Evolutionary conservation across 2,888 invertebrate genomes (phyloP).

Genomic region (Silvanus unidentatus): DNA sequence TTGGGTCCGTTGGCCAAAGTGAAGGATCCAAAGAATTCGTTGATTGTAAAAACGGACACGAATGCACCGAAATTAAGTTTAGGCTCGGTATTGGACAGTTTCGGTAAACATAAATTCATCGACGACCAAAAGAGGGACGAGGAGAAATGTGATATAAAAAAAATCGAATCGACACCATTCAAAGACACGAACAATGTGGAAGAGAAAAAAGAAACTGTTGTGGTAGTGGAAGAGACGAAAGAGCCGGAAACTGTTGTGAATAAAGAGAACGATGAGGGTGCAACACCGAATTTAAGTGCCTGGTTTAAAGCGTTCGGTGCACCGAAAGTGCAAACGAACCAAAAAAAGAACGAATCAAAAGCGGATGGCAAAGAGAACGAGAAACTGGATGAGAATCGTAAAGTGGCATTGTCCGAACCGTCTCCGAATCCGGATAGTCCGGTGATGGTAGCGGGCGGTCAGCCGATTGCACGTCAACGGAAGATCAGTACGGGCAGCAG

Average conservation of each 20-base stretch:
- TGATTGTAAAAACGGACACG: constrained; percentile 58
- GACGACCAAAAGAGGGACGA: constrained; percentile 48
- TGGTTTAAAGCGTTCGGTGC: constrained; percentile 91
- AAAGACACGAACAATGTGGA: constrained; percentile 23
- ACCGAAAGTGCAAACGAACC: constrained; percentile 60
- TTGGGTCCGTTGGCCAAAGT: constrained; percentile 52
- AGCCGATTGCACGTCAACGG: constrained; percentile 51
- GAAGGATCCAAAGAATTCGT: constrained; percentile 54
- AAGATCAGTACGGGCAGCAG: constrained; percentile 75
- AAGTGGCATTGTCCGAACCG: constrained; percentile 30
- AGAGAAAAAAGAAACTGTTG: constrained; percentile 34
- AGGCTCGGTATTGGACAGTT: constrained; percentile 74
- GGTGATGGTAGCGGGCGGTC: constrained; percentile 43
- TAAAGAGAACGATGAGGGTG: constrained; percentile 32
- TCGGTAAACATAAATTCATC: constrained; percentile 63
- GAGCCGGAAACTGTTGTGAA: not conserved
- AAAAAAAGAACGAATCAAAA: constrained; percentile 57
- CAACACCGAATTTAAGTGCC: constrained; percentile 80
- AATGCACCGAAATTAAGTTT: constrained; percentile 76
- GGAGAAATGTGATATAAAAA: constrained; percentile 23
- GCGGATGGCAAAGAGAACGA: constrained; percentile 43
- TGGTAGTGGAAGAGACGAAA: constrained; percentile 25
- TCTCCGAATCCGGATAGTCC: constrained; percentile 42
- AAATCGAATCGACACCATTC: constrained; percentile 10
- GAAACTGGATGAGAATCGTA: constrained; percentile 45